Conservation (phyloP, 1,140 invertebrate species). For the Diabrotica virgifera region DNA sequence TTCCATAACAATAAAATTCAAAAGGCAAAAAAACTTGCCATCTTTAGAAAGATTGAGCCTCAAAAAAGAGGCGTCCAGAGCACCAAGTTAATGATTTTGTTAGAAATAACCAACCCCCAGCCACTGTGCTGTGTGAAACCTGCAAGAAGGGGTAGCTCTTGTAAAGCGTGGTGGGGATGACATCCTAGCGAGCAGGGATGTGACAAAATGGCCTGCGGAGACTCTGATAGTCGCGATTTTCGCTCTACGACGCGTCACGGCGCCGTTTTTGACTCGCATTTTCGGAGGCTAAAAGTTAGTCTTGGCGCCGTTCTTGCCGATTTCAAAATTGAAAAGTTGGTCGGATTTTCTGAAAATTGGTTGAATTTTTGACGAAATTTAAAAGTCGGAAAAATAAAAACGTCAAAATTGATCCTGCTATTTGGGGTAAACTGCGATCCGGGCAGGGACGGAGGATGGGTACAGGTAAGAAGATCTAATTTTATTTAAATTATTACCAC, state of each 20-base stretch:
- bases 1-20: neutral
- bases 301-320: neutral
- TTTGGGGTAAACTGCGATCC: conserved; percentile 47
- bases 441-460: conserved; percentile 47
- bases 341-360: neutral
- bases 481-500: no score
- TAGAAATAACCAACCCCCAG: conserved; percentile 11
- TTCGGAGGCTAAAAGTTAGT: conserved; percentile 3
- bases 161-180: conserved; percentile 37
- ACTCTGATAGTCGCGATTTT: conserved; percentile 44
- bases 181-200: conserved; percentile 43
- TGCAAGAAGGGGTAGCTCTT: conserved; percentile 6
- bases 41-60: neutral
- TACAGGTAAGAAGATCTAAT: conserved; percentile 37
- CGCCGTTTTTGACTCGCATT: neutral
- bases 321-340: neutral
- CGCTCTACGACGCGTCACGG: conserved; percentile 10
- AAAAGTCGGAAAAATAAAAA: conserved; percentile 3
- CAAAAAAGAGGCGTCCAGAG: conserved; percentile 3
- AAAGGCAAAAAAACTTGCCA: neutral
- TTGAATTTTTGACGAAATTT: conserved; percentile 7
- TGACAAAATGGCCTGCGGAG: conserved; percentile 50
- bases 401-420: conserved; percentile 47
- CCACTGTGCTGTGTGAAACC: conserved; percentile 8
- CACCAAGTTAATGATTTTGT: conserved; percentile 16